phyloP scores from a whole-genome alignment of 2,888 invertebrate genomes.

The Saturnia pavonia region DNA sequence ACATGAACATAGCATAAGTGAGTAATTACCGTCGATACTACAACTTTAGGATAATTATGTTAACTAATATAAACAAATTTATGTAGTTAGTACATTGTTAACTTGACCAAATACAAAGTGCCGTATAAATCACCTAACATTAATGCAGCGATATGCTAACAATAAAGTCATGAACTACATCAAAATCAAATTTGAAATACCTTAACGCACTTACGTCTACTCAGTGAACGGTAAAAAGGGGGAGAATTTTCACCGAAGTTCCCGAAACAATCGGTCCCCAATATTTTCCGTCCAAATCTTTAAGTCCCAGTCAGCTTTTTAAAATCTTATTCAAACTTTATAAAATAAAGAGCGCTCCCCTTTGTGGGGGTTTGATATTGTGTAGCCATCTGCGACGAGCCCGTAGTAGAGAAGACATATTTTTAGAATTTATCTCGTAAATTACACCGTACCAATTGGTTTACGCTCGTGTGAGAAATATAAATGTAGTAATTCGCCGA shows the following conservation, averaged over 20 bases:
- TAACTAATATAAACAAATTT: no score
- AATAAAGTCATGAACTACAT: conserved; percentile 17
- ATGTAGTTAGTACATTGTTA: neutral
- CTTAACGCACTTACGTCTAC: conserved; percentile 25
- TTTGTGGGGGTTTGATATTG: conserved; percentile 70
- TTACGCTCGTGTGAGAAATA: conserved; percentile 79
- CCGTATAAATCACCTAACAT: neutral
- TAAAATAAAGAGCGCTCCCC: conserved; percentile 74
- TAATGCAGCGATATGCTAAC: neutral
- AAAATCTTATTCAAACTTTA: conserved; percentile 82
- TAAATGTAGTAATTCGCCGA: conserved; percentile 65
- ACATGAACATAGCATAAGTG: no score
- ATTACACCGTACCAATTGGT: conserved; percentile 78
- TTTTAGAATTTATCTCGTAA: conserved; percentile 80
- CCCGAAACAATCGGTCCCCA: conserved; percentile 47
- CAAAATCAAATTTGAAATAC: conserved; percentile 26
- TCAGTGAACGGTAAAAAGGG: conserved; percentile 26
- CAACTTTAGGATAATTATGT: no score
- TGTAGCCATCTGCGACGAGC: conserved; percentile 79
- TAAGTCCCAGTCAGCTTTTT: conserved; percentile 70
- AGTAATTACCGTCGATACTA: no score
- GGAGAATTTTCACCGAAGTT: conserved; percentile 46
- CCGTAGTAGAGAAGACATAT: conserved; percentile 78
- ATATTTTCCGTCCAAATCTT: conserved; percentile 52
- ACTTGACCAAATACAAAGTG: neutral